A percentile compares a stretch with the other conserved stretches of the same genome.
Conservation (phyloP, 2,888 invertebrate species). For the Syrista parreyssii region DNA sequence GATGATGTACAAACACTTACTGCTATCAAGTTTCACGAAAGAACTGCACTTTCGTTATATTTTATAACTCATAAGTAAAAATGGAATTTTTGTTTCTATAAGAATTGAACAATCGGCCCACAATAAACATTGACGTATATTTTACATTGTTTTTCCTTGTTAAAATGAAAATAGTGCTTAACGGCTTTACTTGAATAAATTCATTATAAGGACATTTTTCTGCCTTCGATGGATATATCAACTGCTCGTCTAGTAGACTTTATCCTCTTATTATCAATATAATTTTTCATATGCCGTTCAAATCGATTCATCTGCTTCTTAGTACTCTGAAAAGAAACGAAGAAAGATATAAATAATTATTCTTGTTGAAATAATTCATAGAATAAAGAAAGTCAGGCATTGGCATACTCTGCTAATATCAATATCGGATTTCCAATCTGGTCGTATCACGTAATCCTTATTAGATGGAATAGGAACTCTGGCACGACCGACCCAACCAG, state of each 20-base stretch:
- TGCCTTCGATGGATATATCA: conserved; percentile 94
- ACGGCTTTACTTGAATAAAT: neutral
- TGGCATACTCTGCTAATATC: conserved; percentile 76
- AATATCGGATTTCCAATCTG: conserved; percentile 89
- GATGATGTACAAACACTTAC: neutral
- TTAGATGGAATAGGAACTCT: conserved; percentile 94
- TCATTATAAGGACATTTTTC: conserved; percentile 90
- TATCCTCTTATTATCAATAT: conserved; percentile 85
- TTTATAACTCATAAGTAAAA: neutral
- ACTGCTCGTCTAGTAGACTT: conserved; percentile 87
- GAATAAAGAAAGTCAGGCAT: too few species aligned
- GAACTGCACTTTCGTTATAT: neutral
- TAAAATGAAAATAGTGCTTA: neutral
- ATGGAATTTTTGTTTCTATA: neutral
- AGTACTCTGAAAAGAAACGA: conserved; percentile 68
- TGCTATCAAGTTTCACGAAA: neutral
- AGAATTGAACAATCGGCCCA: neutral
- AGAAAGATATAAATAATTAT: conserved; percentile 9
- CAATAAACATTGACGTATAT: neutral
- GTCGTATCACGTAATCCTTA: conserved; percentile 96
- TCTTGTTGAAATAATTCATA: neutral
- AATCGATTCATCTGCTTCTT: conserved; percentile 91
- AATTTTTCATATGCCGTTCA: conserved; percentile 92
- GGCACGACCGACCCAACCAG: conserved; percentile 95
- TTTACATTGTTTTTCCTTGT: neutral